Evolutionary conservation across 2,888 invertebrate species (phyloP).

Genomic region (Diaperis boleti): DNA sequence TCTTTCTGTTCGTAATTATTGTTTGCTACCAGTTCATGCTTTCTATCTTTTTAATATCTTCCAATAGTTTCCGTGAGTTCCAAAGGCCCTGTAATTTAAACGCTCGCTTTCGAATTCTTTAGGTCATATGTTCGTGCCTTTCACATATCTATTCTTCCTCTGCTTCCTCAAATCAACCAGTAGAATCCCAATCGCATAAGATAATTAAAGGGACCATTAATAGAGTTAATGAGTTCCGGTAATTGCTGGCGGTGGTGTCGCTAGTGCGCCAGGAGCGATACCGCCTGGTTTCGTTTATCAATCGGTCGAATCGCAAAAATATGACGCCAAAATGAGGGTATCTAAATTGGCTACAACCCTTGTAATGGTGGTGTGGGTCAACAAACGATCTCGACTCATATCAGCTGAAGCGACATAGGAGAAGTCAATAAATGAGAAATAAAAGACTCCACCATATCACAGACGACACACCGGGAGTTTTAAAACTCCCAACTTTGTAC

Average conservation of each 20-base stretch:
- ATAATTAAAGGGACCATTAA: slow-evolving; percentile 41
- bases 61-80: no score
- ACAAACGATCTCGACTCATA: slow-evolving; percentile 48
- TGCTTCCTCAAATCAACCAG: no score
- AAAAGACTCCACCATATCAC: slow-evolving; percentile 46
- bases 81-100: no score
- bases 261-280: slow-evolving; percentile 31
- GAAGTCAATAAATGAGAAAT: slow-evolving; percentile 54
- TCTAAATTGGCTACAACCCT: slow-evolving; percentile 53
- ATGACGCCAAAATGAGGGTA: slow-evolving; percentile 45
- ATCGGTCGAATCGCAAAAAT: slow-evolving; percentile 47
- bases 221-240: slow-evolving; percentile 40
- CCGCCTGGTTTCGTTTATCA: slow-evolving; percentile 45
- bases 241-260: slow-evolving; percentile 28
- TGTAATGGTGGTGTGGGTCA: slow-evolving; percentile 51
- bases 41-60: no score
- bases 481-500: slow-evolving; percentile 39
- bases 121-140: no score
- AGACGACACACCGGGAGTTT: slow-evolving; percentile 40
- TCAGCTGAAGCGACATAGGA: slow-evolving; percentile 49
- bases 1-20: no score
- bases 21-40: no score
- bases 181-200: slow-evolving; percentile 31
- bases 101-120: no score
- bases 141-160: no score